phyloP scores from a whole-genome alignment of 2,113 vertebrate genomes.

The Platycercus adscitus region DNA sequence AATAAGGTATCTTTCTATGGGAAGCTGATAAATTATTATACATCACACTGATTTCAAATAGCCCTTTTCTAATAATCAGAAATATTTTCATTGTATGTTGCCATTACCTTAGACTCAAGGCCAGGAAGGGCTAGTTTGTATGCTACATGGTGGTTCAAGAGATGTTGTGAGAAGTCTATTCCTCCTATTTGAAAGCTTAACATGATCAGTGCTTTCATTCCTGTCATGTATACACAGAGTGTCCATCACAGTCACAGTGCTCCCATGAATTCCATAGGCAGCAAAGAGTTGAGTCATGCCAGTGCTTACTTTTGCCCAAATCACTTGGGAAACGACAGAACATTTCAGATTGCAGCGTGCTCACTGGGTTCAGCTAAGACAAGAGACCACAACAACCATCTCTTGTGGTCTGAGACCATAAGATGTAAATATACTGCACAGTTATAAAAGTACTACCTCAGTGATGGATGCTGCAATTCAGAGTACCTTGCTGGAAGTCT shows the following conservation, averaged over 20 bases:
- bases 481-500: not conserved
- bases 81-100: not conserved
- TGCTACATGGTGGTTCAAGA: not conserved
- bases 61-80: not conserved
- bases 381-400: not conserved
- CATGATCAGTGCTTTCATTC: fast-evolving
- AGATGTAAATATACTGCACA: not conserved
- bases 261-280: not conserved
- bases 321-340: not conserved
- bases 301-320: not conserved
- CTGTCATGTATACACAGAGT: not conserved
- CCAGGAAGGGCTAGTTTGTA: not conserved
- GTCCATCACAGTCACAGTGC: not conserved
- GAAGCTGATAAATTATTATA: not conserved
- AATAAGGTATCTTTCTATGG: not conserved
- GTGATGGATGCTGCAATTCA: not conserved
- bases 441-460: not conserved
- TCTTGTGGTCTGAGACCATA: not conserved
- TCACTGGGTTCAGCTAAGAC: not conserved
- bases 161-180: not conserved
- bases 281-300: not conserved
- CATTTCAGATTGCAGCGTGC: not conserved
- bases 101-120: not conserved
- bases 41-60: not conserved
- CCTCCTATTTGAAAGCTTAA: not conserved